A percentile compares a stretch with the other conserved stretches of the same genome.
Evolutionary conservation across 2,797 vertebrate genomes (phyloP).

Genomic region (Anguilla obscura): DNA sequence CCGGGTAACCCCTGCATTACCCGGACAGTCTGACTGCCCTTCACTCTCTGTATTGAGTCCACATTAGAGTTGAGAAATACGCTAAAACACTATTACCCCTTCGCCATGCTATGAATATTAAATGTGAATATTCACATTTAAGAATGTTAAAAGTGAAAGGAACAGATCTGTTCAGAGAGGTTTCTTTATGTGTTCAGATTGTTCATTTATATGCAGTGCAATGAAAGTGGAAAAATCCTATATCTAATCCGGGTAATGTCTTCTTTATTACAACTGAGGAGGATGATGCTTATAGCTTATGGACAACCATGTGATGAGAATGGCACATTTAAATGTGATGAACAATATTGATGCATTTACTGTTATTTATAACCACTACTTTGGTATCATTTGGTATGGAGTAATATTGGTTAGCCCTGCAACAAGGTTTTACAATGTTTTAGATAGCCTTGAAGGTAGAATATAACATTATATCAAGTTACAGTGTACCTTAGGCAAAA

Average conservation of each 20-base stretch:
- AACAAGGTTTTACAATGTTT: no score
- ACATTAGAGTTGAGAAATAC: conserved; percentile 54
- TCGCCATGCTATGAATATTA: conserved; percentile 62
- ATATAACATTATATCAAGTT: not conserved
- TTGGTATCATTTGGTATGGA: not conserved
- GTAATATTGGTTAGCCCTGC: not conserved
- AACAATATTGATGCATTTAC: not conserved
- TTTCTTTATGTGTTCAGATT: not conserved
- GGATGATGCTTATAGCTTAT: not conserved
- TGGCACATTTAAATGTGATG: not conserved
- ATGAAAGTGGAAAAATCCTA: not conserved
- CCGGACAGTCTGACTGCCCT: conserved; percentile 48
- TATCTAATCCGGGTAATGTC: not conserved
- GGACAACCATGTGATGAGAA: not conserved
- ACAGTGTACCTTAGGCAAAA: not conserved
- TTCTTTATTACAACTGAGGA: not conserved
- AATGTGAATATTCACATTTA: conserved; percentile 50
- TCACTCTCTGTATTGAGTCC: conserved; percentile 46
- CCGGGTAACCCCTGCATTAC: not conserved
- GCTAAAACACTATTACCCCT: conserved; percentile 65
- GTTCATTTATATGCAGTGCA: not conserved
- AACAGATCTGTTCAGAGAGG: not conserved
- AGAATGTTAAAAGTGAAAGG: conserved; percentile 1
- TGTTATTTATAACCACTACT: not conserved
- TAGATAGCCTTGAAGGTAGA: no score